Evolutionary conservation across 1,140 invertebrate species (phyloP), one percentile per base, ranked within the genome.

Genomic region (Bombus pyrosoma): DNA sequence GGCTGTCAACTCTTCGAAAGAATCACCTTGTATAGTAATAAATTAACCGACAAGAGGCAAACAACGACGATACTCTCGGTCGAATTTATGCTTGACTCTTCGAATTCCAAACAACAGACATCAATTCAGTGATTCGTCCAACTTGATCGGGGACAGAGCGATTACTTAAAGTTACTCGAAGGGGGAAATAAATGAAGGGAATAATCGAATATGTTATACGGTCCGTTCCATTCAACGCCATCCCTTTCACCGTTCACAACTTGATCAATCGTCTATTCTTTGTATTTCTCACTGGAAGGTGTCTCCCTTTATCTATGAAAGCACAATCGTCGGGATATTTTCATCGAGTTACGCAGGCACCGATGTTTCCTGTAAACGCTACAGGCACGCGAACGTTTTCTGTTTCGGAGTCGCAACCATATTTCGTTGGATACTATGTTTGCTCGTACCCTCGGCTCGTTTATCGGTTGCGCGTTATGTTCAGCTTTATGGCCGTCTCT

Each of bases 401-500:
- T 32, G 1, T 22, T 53, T 53, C 18, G 5, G 1, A 53, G 18
- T n/a, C 32, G 28, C 32, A 32, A 18, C 66, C 41, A 84, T 82
- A 82, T 71, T 78, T 84, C 18, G 74, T 64, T 57, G 66, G 3
- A 34, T 34, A 18, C 64, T 43, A 39, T 71, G 66, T 80, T 80
- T 80, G 43, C 66, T n/a, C 34, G 73, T 53, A 22, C 47, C 18
- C 18, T 1, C 34, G 59, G 53, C 47, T 81, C 85, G 73, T 88
- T 87, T 84, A 88, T 87, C 81, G 75, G n/a, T 34, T 22, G 18
- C 8, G 32, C 77, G 77, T 84, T 76, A 84, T 66, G 77, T 32
- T 10, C 71, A 81, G 64, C 68, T 86, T 88, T 76, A 75, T 32
- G 64, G n/a, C n/a, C 78, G 57, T 75, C 43, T 41, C 75, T 80